These are phyloP conservation scores for Bubalus kerabau DNA, from an alignment of 2,113 vertebrate species.

Conservation along the genomic window DNA sequence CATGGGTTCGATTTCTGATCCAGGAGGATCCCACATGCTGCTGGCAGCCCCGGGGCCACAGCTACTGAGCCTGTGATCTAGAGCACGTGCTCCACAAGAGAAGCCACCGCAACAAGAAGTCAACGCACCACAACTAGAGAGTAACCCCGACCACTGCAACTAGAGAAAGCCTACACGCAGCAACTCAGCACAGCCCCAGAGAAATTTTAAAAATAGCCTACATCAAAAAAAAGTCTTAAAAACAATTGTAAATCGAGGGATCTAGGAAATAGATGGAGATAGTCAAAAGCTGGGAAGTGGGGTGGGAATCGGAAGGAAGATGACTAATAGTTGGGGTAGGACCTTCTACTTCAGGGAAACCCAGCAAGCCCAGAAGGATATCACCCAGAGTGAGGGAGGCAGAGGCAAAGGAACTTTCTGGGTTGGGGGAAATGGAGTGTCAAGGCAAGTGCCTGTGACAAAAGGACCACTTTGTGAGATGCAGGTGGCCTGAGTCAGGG, in stretches of 20 bases:
- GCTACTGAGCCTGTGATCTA: background rate
- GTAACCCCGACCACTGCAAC: fast-evolving
- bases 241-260: background rate
- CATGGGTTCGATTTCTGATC: background rate
- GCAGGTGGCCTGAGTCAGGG: background rate
- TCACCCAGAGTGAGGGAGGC: background rate
- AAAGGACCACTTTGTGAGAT: background rate
- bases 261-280: background rate
- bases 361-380: background rate
- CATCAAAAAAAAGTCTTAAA: background rate
- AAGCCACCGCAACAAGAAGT: background rate
- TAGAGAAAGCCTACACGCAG: background rate
- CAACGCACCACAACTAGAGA: fast-evolving
- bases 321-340: background rate
- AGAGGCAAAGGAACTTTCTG: background rate
- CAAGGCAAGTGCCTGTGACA: background rate
- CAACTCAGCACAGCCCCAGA: background rate
- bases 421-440: background rate
- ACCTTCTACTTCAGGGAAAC: background rate
- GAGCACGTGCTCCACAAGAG: background rate
- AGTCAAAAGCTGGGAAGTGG: background rate
- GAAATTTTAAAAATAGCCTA: background rate
- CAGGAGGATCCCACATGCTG: background rate
- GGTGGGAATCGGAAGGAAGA: background rate
- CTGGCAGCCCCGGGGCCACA: background rate